Evolutionary conservation across 2,888 invertebrate species (phyloP).

Genomic region (Chaitophorus viminalis): DNA sequence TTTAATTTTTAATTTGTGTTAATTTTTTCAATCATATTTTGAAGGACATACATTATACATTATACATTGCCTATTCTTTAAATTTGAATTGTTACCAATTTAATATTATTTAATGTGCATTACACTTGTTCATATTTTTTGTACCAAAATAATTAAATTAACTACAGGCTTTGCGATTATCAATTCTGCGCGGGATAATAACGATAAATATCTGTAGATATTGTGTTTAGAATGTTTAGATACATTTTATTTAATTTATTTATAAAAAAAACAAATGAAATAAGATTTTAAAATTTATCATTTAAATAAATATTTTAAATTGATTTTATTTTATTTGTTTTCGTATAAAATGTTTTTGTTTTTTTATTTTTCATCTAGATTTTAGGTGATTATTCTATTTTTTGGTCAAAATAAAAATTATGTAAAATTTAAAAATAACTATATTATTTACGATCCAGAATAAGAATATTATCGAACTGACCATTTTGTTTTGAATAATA

Average conservation of each 20-base stretch:
- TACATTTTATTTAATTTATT: not conserved
- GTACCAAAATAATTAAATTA: not conserved
- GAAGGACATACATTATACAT: not conserved
- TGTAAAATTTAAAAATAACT: not conserved
- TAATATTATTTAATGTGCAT: not conserved
- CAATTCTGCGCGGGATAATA: not conserved
- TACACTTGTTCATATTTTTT: not conserved
- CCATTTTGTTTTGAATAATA: conserved; percentile 48
- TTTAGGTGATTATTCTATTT: too few relatives aligned
- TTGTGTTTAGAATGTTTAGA: not conserved
- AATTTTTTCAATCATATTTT: not conserved
- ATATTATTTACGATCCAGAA: not conserved
- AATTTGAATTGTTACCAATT: not conserved
- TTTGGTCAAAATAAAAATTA: too few relatives aligned
- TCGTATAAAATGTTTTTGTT: too few relatives aligned
- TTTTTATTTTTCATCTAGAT: too few relatives aligned
- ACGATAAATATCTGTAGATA: not conserved
- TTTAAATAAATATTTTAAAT: too few relatives aligned
- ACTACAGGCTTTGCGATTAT: not conserved
- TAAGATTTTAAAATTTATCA: too few relatives aligned
- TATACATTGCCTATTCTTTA: too few relatives aligned
- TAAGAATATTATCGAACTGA: not conserved
- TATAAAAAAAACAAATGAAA: not conserved
- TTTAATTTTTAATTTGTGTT: not conserved
- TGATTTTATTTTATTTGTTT: too few relatives aligned